Conservation (phyloP, 2,113 vertebrate genomes). For the Excalfactoria chinensis region DNA sequence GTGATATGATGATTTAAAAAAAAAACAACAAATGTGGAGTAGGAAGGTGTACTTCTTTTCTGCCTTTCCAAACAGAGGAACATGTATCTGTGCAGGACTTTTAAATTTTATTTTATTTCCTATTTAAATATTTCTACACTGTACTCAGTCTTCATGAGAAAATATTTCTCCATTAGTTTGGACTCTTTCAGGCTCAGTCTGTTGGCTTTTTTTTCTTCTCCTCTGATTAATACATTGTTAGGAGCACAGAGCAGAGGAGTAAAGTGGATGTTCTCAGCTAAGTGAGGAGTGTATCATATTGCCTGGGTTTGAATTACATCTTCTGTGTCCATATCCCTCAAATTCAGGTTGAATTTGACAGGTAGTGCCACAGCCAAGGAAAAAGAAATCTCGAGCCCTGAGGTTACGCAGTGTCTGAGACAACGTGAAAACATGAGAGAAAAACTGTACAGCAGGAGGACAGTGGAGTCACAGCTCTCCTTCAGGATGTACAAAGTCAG, state of each 20-base stretch:
- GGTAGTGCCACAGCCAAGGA: not conserved
- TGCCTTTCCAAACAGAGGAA: not conserved
- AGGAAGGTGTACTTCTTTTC: too few relatives aligned
- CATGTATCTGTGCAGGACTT: not conserved
- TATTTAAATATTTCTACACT: not conserved
- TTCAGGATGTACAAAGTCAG: not conserved
- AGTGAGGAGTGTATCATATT: not conserved
- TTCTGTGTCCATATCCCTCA: not conserved
- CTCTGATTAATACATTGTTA: not conserved
- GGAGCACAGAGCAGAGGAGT: not conserved
- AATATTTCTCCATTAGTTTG: not conserved
- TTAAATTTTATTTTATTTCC: not conserved
- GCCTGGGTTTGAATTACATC: not conserved
- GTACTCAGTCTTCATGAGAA: not conserved
- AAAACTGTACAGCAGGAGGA: not conserved
- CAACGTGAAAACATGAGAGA: not conserved
- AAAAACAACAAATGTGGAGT: too few relatives aligned
- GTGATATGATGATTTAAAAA: too few relatives aligned
- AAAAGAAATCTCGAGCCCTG: accelerated
- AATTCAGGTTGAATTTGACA: not conserved
- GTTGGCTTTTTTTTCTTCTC: not conserved
- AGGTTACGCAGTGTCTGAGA: not conserved
- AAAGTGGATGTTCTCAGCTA: not conserved
- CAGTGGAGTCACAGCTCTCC: not conserved
- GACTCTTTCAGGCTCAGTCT: not conserved